A percentile compares a stretch with the other conserved stretches of the same genome.
Evolutionary conservation across 2,113 vertebrate genomes (phyloP).

Genomic region (Cyanoderma ruficeps): DNA sequence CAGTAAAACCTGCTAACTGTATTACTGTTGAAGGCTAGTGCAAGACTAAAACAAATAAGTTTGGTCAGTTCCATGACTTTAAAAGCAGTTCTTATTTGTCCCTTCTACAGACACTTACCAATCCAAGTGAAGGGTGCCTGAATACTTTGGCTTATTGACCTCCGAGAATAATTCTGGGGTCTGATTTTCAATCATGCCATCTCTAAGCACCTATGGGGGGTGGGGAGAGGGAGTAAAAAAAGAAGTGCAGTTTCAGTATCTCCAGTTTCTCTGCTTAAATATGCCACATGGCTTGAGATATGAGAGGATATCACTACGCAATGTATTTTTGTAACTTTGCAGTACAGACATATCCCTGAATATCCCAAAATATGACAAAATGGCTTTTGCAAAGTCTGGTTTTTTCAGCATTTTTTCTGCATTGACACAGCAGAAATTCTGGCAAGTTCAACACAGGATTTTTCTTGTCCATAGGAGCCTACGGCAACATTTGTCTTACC

Average conservation of each 20-base stretch:
- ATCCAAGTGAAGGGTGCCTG: conserved; percentile 89
- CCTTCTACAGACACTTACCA: conserved; percentile 70
- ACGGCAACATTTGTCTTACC: background rate
- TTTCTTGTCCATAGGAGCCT: background rate
- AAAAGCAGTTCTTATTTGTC: background rate
- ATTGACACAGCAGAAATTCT: background rate
- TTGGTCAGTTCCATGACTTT: background rate
- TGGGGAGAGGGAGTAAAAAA: background rate
- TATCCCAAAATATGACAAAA: background rate
- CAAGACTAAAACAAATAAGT: background rate
- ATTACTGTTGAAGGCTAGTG: background rate
- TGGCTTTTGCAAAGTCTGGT: background rate
- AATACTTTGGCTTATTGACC: conserved; percentile 90
- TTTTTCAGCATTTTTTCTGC: background rate
- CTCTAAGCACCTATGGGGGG: conserved; percentile 83
- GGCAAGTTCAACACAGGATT: background rate
- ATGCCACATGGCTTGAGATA: background rate
- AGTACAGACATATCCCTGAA: background rate
- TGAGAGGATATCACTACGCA: background rate
- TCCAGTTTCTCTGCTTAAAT: background rate
- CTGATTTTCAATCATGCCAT: conserved; percentile 94
- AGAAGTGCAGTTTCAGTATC: background rate
- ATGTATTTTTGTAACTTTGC: background rate
- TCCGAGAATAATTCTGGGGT: conserved; percentile 84
- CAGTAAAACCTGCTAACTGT: background rate